Evolutionary conservation across 1,140 invertebrate species (phyloP), one percentile per base, ranked within the genome.

Genomic region (Bicyclus anynana): DNA sequence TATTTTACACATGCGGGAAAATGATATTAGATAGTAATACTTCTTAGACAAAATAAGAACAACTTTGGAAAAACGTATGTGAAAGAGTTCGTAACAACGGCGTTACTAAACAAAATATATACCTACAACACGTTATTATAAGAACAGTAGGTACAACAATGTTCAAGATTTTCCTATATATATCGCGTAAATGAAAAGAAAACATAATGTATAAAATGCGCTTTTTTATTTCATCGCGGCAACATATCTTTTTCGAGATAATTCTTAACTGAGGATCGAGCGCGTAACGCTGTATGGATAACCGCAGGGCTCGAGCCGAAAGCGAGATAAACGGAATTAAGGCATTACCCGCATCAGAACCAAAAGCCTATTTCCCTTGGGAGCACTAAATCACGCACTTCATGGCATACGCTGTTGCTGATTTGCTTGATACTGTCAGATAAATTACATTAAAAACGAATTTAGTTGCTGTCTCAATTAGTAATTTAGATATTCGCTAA

Each of bases 281-380:
- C 21, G 23, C 23, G 57, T 59, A 10, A 37, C 29, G 2, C 27
- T 18, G 29, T 51, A 38, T 37, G 35, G 52, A 62, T 64, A 66
- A 73, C 71, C 70, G 59, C 60, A 66, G 60, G 62, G 59, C 57
- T 74, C 59, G 42, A 65, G 66, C 60, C 65, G 57, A 74, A 67
- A 69, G 67, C 65, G 65, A 78, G 77, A 84, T 80, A 77, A 77
- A 72, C 58, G 60, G 72, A 80, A 75, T 77, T 75, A 77, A 78
- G 69, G 65, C 73, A 75, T 77, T 72, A 77, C 61, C 74, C 65
- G 72, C 65, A 74, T 77, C 68, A 60, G 49, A 47, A 52, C 57
- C 58, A 55, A 55, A 53, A 51, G 37, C 59, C 67, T 72, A 81
- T 84, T 80, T 82, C 81, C 79, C 81, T 51, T 46, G 72, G 72